Evolutionary conservation across 2,797 vertebrate species (phyloP).

Genomic region (Etheostoma nigrum): DNA sequence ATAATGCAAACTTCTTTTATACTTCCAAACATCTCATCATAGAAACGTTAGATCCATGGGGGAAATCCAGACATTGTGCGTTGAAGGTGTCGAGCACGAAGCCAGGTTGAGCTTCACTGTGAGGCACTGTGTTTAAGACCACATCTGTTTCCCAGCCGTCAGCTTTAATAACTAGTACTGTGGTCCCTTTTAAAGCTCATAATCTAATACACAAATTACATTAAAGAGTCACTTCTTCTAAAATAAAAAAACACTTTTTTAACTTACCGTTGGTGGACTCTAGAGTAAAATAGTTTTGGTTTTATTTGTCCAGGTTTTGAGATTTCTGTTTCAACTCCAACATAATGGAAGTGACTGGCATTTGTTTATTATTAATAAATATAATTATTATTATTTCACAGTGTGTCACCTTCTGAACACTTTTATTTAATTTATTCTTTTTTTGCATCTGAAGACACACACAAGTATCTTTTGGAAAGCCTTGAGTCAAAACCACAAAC

Average conservation of each 20-base stretch:
- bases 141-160: constrained; percentile 46
- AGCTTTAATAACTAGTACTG: neutral
- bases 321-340: neutral
- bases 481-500: neutral
- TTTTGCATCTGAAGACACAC: neutral
- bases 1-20: constrained; percentile 19
- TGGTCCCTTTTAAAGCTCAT: neutral
- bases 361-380: neutral
- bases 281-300: neutral
- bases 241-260: neutral
- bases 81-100: constrained; percentile 6
- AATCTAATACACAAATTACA: neutral
- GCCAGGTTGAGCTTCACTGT: constrained; percentile 3
- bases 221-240: neutral
- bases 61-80: constrained; percentile 28
- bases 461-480: neutral
- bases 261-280: neutral
- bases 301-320: neutral
- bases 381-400: too few species aligned
- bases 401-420: neutral
- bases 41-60: neutral
- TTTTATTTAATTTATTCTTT: neutral
- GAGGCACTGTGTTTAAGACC: constrained; percentile 12
- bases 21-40: constrained; percentile 12
- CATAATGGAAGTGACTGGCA: neutral